Base-by-base conservation (phyloP, 2,113 vertebrate genomes). In the Formicarius rufipectus region DNA sequence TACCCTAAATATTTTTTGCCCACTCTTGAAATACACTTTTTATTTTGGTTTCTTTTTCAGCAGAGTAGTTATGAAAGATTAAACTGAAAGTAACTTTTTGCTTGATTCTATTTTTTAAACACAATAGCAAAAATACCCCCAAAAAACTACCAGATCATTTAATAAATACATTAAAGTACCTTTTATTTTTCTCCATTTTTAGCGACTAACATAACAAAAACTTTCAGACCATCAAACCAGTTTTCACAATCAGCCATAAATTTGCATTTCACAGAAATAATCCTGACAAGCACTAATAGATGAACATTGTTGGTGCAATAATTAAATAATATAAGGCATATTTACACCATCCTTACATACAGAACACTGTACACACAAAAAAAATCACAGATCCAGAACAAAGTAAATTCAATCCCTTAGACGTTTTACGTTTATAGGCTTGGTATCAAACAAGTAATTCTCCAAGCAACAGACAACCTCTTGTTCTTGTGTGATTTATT, bases 281-380 rank as follows among this genome's bases (percentile, higher is more conserved):
- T 97, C 86, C 97, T 94, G 93, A 97, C 96, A 95, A 98, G 97
- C 96, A 97, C 94, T 98, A 97, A 96, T 96, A 98, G 95, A 96
- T 97, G 96, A 96, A 97, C 2, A 1, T 78, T 88, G 84, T 97
- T 92, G 95, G 94, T 97, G 97, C 95, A 90, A 91, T 96, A 97
- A 96, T 96, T 97, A 97, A 98, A 97, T 78, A 97, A 53, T 93
- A 96, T 97, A 98, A 98, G 97, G 97, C 96, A 96, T 98, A 98
- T 98, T 98, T 98, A 98, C 97, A 98, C 96, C 97, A 96, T 97
- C 95, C 58, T 96, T 96, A 98, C 96, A 96, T 93, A 98, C 89
- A 97, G 93, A 97, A 98, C 97, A 98, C 92, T 96, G 93, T 96
- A 98, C 96, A 98, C 90, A 98, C 97, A 97, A 93, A 98, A n/a